phyloP scores from a whole-genome alignment of 1,140 invertebrate species.

The Panagrolaimus sp. region DNA sequence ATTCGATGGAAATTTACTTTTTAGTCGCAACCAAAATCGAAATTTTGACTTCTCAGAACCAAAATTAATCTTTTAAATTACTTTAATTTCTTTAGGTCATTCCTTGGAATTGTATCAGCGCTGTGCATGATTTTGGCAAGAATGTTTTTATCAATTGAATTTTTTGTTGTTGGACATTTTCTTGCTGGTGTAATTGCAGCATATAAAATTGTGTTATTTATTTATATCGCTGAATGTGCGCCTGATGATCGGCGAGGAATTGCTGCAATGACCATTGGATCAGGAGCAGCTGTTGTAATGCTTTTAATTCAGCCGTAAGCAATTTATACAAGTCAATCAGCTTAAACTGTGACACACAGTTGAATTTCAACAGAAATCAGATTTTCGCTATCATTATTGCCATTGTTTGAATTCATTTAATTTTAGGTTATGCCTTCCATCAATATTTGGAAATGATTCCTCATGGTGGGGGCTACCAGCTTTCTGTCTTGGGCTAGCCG shows the following conservation, averaged over 20 bases:
- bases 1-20: too few species aligned
- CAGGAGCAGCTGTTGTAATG: neutral
- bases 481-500: neutral
- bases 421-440: neutral
- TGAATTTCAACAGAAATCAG: too few species aligned
- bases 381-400: too few species aligned
- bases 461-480: slow-evolving; percentile 4
- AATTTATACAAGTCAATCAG: too few species aligned
- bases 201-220: neutral
- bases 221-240: neutral
- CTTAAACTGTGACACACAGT: too few species aligned
- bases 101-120: neutral
- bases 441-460: neutral
- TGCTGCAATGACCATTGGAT: neutral
- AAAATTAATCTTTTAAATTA: too few species aligned
- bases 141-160: neutral
- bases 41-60: too few species aligned
- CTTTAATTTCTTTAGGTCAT: too few species aligned
- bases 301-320: neutral
- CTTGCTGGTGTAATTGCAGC: neutral
- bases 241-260: neutral
- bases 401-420: too few species aligned
- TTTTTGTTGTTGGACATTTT: slow-evolving; percentile 6
- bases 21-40: too few species aligned
- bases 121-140: neutral